phyloP scores from a whole-genome alignment of 2,888 invertebrate genomes.

The Chesias legatella region DNA sequence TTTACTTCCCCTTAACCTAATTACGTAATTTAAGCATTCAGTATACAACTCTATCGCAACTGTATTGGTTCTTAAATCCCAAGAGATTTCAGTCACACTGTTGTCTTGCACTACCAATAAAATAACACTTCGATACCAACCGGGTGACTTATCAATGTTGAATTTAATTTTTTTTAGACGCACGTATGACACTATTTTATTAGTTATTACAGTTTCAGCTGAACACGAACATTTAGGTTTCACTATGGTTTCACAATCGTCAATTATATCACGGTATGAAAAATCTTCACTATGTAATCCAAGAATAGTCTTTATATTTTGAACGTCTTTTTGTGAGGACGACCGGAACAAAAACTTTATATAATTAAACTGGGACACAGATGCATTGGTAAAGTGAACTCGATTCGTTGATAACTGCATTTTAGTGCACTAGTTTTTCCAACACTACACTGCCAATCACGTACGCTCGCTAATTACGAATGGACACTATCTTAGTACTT shows the following conservation, averaged over 20 bases:
- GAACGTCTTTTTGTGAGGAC: slow-evolving; percentile 51
- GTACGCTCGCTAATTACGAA: slow-evolving; percentile 40
- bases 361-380: slow-evolving; percentile 66
- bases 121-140: slow-evolving; percentile 46
- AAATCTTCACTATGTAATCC: slow-evolving; percentile 60
- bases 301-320: slow-evolving; percentile 61
- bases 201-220: slow-evolving; percentile 4
- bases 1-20: slow-evolving; percentile 8
- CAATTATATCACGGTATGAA: slow-evolving; percentile 32
- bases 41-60: slow-evolving; percentile 8
- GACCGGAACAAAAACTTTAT: slow-evolving; percentile 58
- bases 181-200: slow-evolving; percentile 37
- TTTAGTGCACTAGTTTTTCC: slow-evolving; percentile 33
- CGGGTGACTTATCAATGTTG: slow-evolving; percentile 32
- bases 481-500: slow-evolving; percentile 45
- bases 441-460: slow-evolving; percentile 37
- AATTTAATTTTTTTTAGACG: slow-evolving; percentile 39
- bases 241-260: slow-evolving; percentile 1
- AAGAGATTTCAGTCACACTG: slow-evolving; percentile 40
- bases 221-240: slow-evolving; percentile 26
- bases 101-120: slow-evolving; percentile 33
- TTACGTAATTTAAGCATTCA: slow-evolving; percentile 5
- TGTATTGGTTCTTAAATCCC: slow-evolving; percentile 45
- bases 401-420: slow-evolving; percentile 67
- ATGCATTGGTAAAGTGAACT: slow-evolving; percentile 61